Base-by-base conservation (phyloP, 2,797 vertebrate genomes). In the Streptopelia turtur region DNA sequence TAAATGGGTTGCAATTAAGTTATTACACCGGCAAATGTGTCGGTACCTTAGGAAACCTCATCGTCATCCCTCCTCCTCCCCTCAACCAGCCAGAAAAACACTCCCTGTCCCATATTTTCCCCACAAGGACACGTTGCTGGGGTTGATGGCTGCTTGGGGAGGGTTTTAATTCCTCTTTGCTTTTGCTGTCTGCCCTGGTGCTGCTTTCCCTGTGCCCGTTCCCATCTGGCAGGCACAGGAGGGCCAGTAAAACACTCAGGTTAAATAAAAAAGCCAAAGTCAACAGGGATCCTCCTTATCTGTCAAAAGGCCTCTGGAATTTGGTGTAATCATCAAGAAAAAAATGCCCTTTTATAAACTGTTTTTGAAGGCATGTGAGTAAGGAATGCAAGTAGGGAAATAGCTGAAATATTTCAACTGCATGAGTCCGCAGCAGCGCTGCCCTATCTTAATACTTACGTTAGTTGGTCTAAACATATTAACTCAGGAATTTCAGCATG, bases 371-470 rank as follows among this genome's bases (percentile, higher is more conserved):
- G 83, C 94, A 89, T 8, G 39, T 69, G 91, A 91, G 79, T 57
- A 64, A 95, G 89, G 95, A 96, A 97, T 96, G 92, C 63, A 56
- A 83, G 94, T 20, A n/a, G 83, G 92, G 96, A 95, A 96, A 97
- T 96, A 95, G 82, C 89, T 97, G 94, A 88, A 94, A 97, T 97
- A 90, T 50, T 93, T 97, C 82, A 71, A 47, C 92, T 10, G 50
- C 87, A 43, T 0, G 28, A 92, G 68, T 53, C 69, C 55, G 10
- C 66, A 59, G 11, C 66, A 49, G 83, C 24, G 2, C 77, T n/a
- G 70, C 88, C 7, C 5, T 84, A 71, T 80, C 64, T 90, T 31
- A 50, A 10, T 83, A 41, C 74, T 91, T 23, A 20, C 16, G 71
- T 31, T 33, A 37, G 59, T 52, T 25, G 27, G 33, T 63, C 59